Percentiles rank a stretch among this genome's conserved stretches.
These are phyloP conservation scores for Proisotoma minuta DNA, from an alignment of 2,888 invertebrate genomes.

Conservation along the genomic window DNA sequence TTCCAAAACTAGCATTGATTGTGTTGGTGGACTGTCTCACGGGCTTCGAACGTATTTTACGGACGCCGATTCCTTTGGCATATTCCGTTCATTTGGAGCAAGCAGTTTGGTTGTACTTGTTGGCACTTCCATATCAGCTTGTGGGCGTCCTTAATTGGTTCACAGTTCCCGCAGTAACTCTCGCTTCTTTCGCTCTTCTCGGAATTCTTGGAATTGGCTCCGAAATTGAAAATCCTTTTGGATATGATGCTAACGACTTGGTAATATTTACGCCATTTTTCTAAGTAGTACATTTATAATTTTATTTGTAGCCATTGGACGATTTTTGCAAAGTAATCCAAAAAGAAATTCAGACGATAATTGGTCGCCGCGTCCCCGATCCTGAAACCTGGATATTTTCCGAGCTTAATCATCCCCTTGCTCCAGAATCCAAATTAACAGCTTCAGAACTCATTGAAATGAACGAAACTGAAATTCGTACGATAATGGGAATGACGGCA, in stretches of 20 bases:
- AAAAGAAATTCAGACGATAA: conserved; percentile 29
- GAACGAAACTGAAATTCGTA: conserved; percentile 14
- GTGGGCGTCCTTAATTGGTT: conserved; percentile 32
- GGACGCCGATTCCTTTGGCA: conserved; percentile 44
- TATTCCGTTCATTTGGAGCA: conserved; percentile 43
- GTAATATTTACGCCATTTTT: conserved; percentile 8
- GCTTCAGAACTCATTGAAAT: conserved; percentile 24
- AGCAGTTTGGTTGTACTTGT: conserved; percentile 31
- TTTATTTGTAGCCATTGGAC: conserved; percentile 27
- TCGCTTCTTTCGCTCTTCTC: conserved; percentile 39
- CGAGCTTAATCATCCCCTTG: conserved; percentile 24
- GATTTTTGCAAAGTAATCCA: conserved; percentile 39
- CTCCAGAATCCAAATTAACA: conserved; percentile 19
- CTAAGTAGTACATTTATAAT: neutral
- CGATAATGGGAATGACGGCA: conserved; percentile 10
- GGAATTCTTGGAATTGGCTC: conserved; percentile 42
- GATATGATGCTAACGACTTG: conserved; percentile 43
- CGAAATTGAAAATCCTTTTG: conserved; percentile 46
- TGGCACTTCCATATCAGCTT: conserved; percentile 26
- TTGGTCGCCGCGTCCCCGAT: conserved; percentile 30
- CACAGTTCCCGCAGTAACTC: conserved; percentile 33
- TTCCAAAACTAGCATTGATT: conserved; percentile 22
- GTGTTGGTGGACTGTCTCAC: conserved; percentile 41
- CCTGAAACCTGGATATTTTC: conserved; percentile 33
- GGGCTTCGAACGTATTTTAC: conserved; percentile 41